Conservation (phyloP, 2,888 invertebrate genomes). For the Himalopsyche japonica region DNA sequence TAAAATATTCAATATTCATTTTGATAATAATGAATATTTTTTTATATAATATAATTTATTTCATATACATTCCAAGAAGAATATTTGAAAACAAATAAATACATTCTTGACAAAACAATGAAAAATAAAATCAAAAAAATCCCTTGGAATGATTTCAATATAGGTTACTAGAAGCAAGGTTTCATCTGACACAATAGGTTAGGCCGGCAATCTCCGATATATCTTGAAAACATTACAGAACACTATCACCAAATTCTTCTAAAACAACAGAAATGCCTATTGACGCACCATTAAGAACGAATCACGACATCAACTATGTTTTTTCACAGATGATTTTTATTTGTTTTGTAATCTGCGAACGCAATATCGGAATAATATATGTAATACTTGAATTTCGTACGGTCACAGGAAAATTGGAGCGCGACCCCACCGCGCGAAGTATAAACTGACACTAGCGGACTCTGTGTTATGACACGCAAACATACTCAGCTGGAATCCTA, state of each 20-base stretch:
- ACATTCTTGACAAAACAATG: too few species aligned
- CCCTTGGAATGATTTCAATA: background rate
- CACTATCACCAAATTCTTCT: background rate
- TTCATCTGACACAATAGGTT: background rate
- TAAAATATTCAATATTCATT: too few species aligned
- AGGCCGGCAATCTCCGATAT: background rate
- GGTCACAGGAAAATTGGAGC: background rate
- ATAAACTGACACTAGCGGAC: background rate
- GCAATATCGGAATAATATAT: background rate
- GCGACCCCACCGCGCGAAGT: background rate
- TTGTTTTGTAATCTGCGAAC: background rate
- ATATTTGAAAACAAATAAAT: too few species aligned
- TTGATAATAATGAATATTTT: too few species aligned
- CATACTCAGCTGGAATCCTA: background rate
- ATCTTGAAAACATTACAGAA: background rate
- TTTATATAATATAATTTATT: too few species aligned
- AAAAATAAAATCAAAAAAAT: background rate
- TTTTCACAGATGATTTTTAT: background rate
- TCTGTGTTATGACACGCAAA: background rate
- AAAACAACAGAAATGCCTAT: background rate
- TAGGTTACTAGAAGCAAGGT: background rate
- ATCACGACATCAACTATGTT: background rate
- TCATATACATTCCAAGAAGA: too few species aligned
- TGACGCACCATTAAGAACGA: background rate
- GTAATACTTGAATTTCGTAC: background rate